Percentiles rank a stretch among this genome's conserved stretches.
These are phyloP conservation scores for Cottoperca gobio DNA, from an alignment of 2,797 vertebrate genomes.

Conservation along the genomic window DNA sequence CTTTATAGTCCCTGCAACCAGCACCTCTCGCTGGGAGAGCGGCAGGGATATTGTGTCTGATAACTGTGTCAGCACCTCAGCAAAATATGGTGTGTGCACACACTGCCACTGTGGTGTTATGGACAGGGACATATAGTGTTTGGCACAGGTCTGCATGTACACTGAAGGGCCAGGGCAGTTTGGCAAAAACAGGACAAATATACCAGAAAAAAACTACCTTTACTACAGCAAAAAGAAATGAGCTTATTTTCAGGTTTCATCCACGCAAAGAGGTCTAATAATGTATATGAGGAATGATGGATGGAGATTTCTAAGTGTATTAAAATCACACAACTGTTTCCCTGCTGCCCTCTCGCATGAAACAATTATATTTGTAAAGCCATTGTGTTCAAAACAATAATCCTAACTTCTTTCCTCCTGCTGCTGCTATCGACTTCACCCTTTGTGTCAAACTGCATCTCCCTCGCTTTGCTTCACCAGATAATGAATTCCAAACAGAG, in stretches of 20 bases:
- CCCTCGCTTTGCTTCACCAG: constrained; percentile 74
- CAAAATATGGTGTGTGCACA: constrained; percentile 55
- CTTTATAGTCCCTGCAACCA: constrained; percentile 65
- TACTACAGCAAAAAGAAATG: not conserved
- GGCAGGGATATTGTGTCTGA: constrained; percentile 65
- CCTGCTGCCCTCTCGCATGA: constrained; percentile 32
- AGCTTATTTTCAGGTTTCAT: constrained; percentile 8
- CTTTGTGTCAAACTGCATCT: constrained; percentile 85
- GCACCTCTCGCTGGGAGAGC: constrained; percentile 55
- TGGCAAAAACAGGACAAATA: constrained; percentile 8
- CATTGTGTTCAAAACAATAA: constrained; percentile 59
- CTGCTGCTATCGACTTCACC: constrained; percentile 76
- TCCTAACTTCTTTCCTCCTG: constrained; percentile 63
- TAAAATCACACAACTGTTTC: constrained; percentile 14
- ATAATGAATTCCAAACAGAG: constrained; percentile 93
- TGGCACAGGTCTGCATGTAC: constrained; percentile 30
- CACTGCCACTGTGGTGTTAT: constrained; percentile 18
- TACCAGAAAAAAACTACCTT: not conserved
- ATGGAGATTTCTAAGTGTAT: constrained; percentile 11
- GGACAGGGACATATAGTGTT: constrained; percentile 24
- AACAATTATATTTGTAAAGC: constrained; percentile 42
- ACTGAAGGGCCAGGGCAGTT: constrained; percentile 3
- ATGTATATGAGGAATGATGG: not conserved
- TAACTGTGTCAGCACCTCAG: constrained; percentile 70
- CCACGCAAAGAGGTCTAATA: constrained; percentile 1